phyloP scores from a whole-genome alignment of 1,140 invertebrate genomes.

The Trypoxylus dichotomus region DNA sequence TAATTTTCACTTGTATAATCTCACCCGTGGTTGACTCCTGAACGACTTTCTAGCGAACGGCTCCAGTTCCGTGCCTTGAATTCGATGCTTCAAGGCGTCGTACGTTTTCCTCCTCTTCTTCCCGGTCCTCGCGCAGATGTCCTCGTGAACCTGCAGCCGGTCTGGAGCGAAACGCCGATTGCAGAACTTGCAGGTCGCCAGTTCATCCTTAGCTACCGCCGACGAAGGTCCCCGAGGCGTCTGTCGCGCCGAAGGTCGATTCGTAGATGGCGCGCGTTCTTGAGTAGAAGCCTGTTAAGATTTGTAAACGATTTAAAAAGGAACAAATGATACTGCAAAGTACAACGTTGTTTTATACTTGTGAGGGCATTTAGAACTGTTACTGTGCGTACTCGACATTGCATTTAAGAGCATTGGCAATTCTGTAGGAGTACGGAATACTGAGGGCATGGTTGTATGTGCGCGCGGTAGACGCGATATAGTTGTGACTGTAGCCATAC shows the following conservation, averaged over 20 bases:
- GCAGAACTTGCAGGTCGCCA: constrained; percentile 66
- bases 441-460: no score
- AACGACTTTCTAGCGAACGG: constrained; percentile 57
- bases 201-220: constrained; percentile 48
- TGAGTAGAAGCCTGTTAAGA: background rate
- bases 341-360: no score
- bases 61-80: constrained; percentile 86
- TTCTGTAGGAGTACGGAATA: no score
- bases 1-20: no score
- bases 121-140: constrained; percentile 75
- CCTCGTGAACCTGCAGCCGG: constrained; percentile 76
- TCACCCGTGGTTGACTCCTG: constrained; percentile 42
- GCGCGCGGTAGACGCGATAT: background rate
- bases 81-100: constrained; percentile 81
- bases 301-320: background rate
- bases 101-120: constrained; percentile 84
- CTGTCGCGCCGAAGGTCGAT: constrained; percentile 43
- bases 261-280: constrained; percentile 32
- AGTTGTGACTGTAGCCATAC: background rate
- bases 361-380: no score
- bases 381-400: no score
- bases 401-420: no score
- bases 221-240: constrained; percentile 43
- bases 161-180: constrained; percentile 76
- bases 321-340: background rate